phyloP scores from a whole-genome alignment of 1,140 invertebrate genomes.

The Halotydeus destructor region DNA sequence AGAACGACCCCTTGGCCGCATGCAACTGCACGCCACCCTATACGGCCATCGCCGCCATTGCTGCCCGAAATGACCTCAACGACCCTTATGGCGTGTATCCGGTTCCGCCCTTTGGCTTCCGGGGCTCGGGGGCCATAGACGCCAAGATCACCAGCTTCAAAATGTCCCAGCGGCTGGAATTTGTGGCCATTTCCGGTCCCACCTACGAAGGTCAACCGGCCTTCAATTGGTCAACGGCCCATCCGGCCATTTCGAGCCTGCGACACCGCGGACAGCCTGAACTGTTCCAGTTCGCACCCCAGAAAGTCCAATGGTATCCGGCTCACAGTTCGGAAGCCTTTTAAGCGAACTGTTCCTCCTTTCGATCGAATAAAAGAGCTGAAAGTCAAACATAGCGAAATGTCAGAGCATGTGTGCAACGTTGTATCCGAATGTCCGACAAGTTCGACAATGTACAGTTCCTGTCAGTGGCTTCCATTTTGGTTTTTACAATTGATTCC shows the following conservation, averaged over 20 bases:
- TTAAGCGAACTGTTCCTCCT: too few species aligned
- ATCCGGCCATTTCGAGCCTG: too few species aligned
- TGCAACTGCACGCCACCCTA: constrained; percentile 16
- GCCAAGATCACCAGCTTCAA: constrained; percentile 23
- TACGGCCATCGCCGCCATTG: constrained; percentile 8
- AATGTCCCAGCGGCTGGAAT: constrained; percentile 25
- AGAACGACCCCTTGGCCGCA: constrained; percentile 10
- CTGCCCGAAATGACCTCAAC: constrained; percentile 14
- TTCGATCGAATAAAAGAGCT: too few species aligned
- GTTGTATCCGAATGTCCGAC: too few species aligned
- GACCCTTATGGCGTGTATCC: constrained; percentile 13
- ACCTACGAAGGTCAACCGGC: constrained; percentile 9
- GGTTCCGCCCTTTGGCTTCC: background rate
- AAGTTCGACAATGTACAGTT: too few species aligned
- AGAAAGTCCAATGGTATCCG: too few species aligned
- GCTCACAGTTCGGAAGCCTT: too few species aligned
- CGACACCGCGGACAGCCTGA: constrained; percentile 8
- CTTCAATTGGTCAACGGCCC: constrained; percentile 8
- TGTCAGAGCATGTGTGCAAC: too few species aligned
- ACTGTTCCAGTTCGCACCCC: constrained; percentile 9
- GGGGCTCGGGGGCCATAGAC: constrained; percentile 8
- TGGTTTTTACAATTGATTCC: too few species aligned
- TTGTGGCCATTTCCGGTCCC: constrained; percentile 10
- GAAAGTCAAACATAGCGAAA: too few species aligned
- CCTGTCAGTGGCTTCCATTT: too few species aligned